A percentile compares a stretch with the other conserved stretches of the same genome.
Conservation (phyloP, 2,113 vertebrate species). For the Varanus komodoensis region DNA sequence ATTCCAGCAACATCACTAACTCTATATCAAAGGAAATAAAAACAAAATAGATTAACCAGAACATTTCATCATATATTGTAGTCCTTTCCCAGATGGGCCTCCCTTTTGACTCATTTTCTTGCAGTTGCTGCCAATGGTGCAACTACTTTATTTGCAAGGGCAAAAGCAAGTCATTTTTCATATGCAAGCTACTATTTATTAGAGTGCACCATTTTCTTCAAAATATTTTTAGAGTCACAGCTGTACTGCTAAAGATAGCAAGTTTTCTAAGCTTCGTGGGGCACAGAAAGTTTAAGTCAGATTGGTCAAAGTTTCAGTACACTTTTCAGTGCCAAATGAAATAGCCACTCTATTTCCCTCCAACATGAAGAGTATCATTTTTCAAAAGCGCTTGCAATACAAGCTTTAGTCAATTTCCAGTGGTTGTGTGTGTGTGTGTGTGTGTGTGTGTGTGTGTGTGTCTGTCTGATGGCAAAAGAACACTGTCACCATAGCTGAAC, state of each 20-base stretch:
- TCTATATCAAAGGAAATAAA: conserved; percentile 73
- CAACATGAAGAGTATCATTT: not conserved
- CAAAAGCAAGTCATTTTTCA: not conserved
- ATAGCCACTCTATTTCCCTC: too few species aligned
- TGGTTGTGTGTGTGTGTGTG: not conserved
- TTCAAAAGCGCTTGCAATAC: not conserved
- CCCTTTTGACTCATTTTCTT: not conserved
- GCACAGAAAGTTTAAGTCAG: not conserved
- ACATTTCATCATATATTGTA: accelerated
- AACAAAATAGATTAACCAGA: conserved; percentile 28
- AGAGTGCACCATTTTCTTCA: not conserved
- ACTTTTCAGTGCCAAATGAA: not conserved
- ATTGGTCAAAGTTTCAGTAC: not conserved
- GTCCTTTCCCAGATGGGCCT: not conserved
- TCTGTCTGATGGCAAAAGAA: not conserved
- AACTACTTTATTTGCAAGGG: not conserved
- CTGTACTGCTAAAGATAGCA: not conserved
- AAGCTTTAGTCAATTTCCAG: not conserved
- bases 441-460: too few species aligned
- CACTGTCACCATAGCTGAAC: not conserved
- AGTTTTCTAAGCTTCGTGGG: not conserved
- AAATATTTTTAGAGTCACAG: not conserved
- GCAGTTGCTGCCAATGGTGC: not conserved
- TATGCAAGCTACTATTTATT: not conserved
- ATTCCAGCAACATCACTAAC: conserved; percentile 97